Base-by-base conservation (phyloP, 1,140 invertebrate species). In the Caligus rogercresseyi region DNA sequence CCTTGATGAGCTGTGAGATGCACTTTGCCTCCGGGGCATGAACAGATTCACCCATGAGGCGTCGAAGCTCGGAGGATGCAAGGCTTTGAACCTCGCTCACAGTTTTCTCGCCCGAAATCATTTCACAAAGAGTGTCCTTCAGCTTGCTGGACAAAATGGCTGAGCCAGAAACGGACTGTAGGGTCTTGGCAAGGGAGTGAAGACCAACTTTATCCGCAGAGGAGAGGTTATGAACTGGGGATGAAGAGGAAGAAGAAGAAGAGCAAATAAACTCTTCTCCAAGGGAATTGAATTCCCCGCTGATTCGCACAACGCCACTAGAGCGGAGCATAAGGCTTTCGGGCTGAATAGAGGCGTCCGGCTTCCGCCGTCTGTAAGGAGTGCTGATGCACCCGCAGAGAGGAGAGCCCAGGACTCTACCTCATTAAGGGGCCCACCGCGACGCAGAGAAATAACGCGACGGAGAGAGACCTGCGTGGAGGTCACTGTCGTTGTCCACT, bases 391-490 rank as follows among this genome's bases (percentile, higher is more conserved):
- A n/a, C 14, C 18, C 15, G 21, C 20, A 19, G 24, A 21, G 20
- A 60, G 15, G 15, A 60, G 14, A 31, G 57, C 24, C 57, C 57
- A 60, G 24, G 25, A 60, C 21, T 60, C 57, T 18, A 60, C 26
- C 21, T 60, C 57, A 43, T 60, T 60, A 18, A 60, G 43, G 24
- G 54, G 54, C 15, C 54, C 54, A n/a, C n/a, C n/a, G 20, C 20
- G 19, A 15, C 54, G 15, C n/a, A 56, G 19, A n/a, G 20, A 20
- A 56, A 56, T 20, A 21, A 21, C 24, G 15, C 24, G 15, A 16
- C 24, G 15, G 19, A 56, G 54, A 2, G 54, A 56, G 54, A 56
- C 54, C 20, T 25, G 19, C 20, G 24, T n/a, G 20, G 54, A 56
- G 54, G 54, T 2, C 3, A 21, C 19, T 21, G 20, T 56, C 20